These are phyloP conservation scores for Serranus cabrilla DNA, from an alignment of 2,797 vertebrate species.

Conservation along the genomic window DNA sequence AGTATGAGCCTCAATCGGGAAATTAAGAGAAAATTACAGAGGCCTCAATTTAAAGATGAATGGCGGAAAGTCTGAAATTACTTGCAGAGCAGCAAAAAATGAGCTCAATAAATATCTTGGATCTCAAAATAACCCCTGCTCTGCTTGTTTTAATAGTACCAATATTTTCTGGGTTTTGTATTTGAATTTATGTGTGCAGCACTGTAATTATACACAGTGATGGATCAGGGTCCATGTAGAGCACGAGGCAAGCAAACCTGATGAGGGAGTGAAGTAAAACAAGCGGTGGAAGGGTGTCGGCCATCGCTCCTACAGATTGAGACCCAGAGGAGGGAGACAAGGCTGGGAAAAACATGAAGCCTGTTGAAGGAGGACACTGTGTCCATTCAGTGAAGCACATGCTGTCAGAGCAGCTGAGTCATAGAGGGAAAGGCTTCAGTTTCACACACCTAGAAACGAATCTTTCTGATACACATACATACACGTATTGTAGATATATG, in stretches of 20 bases:
- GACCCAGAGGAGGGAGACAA: conserved; percentile 36
- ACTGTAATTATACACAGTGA: conserved; percentile 39
- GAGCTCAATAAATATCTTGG: conserved; percentile 20
- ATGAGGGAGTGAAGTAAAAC: conserved; percentile 37
- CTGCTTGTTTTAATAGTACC: conserved; percentile 18
- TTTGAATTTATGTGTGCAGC: conserved; percentile 33
- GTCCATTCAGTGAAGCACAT: conserved; percentile 16
- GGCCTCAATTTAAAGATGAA: conserved; percentile 23
- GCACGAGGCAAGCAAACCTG: conserved; percentile 49
- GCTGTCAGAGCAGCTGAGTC: conserved; percentile 19
- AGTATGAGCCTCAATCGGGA: conserved; percentile 18
- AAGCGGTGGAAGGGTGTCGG: conserved; percentile 20
- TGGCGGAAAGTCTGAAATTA: conserved; percentile 25
- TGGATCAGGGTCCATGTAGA: conserved; percentile 31
- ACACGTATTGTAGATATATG: background rate
- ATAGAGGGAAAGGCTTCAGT: conserved; percentile 16
- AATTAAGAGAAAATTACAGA: conserved; percentile 21
- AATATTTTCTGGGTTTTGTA: conserved; percentile 32
- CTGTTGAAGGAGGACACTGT: conserved; percentile 28
- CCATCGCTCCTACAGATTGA: conserved; percentile 40
- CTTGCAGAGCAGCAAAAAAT: conserved; percentile 44
- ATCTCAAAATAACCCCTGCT: conserved; percentile 33
- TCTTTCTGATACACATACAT: background rate
- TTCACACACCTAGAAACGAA: conserved; percentile 21
- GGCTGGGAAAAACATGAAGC: conserved; percentile 15